Percentiles rank a stretch among this genome's conserved stretches.
These are phyloP conservation scores for Syndactyla subalaris DNA, from an alignment of 2,797 vertebrate species.

Conservation along the genomic window DNA sequence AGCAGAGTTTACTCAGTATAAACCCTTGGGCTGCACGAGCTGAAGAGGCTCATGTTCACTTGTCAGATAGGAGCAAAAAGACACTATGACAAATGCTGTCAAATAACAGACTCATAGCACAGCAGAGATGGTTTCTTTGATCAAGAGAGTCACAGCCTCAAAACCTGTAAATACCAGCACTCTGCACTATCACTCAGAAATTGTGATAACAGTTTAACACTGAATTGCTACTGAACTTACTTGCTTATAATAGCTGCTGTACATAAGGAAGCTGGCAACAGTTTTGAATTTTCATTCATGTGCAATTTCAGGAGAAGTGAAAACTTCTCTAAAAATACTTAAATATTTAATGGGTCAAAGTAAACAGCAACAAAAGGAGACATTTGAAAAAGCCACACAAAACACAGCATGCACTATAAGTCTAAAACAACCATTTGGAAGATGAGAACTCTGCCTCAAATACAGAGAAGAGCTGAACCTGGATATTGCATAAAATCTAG, in stretches of 20 bases:
- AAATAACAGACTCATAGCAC: neutral
- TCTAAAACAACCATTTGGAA: neutral
- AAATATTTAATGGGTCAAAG: neutral
- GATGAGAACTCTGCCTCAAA: neutral
- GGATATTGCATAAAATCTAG: neutral
- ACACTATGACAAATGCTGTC: neutral
- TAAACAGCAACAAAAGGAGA: neutral
- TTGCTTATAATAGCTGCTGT: constrained; percentile 59
- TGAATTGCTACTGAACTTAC: constrained; percentile 34
- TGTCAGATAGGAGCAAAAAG: neutral
- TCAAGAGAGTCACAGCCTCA: constrained; percentile 24
- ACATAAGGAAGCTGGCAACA: constrained; percentile 33
- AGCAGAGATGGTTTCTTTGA: neutral
- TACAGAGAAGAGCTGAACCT: neutral
- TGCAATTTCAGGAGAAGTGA: constrained; percentile 52
- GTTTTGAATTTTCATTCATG: constrained; percentile 52
- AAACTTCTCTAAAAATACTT: neutral
- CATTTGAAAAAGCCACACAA: neutral
- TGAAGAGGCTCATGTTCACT: neutral
- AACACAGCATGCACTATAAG: neutral
- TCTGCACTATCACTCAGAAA: neutral
- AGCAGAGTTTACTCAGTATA: neutral
- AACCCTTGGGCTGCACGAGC: neutral
- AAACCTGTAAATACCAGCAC: constrained; percentile 36
- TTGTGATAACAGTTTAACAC: constrained; percentile 6